Base-by-base conservation (phyloP, 2,888 invertebrate species). In the Dasypogon diadema region DNA sequence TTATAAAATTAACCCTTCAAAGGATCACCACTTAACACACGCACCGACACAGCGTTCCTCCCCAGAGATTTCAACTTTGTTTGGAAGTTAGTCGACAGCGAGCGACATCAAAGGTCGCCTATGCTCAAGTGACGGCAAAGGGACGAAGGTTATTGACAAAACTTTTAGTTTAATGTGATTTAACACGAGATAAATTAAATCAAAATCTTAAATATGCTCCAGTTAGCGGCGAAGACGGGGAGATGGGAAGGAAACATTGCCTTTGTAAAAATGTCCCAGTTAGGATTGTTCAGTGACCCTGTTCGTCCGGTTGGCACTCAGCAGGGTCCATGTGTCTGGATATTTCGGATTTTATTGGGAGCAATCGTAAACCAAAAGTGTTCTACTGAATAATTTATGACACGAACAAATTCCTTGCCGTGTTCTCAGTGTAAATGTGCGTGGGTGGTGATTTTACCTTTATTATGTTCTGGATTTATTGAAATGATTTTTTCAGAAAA, bases 1-100 rank as follows among this genome's bases (percentile, higher is more conserved):
- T 79, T 80, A 80, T 80, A 79, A 79, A 80, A 80, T 80, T 79
- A 79, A 79, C 78, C 79, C 79, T 79, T 79, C 76, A 56, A 58
- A 73, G 46, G 26, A 24, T 26, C 4, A 73, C 73, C 42, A 37
- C 55, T 73, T 42, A 73, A 24, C 58, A 58, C 73, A 70, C 54
- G 54, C 54, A 70, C 24, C 48, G 34, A n/a, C 16, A 30, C 54
- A 46, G 21, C 22, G 8, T 46, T 37, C 51, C 12, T 51, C 51
- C 51, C 48, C 46, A 22, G 48, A 37, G 34, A 51, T 51, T 51
- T 51, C 54, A 70, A 70, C 70, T 70, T 70, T 54, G 51, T 54
- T 70, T 70, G 34, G 54, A 70, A 70, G 70, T 70, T 70, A 30
- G 21, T 24, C 54, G 70, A 30, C 54, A 51, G 54, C 18, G 54